phyloP scores from a whole-genome alignment of 2,888 invertebrate genomes.

The Notocelia uddmanniana region DNA sequence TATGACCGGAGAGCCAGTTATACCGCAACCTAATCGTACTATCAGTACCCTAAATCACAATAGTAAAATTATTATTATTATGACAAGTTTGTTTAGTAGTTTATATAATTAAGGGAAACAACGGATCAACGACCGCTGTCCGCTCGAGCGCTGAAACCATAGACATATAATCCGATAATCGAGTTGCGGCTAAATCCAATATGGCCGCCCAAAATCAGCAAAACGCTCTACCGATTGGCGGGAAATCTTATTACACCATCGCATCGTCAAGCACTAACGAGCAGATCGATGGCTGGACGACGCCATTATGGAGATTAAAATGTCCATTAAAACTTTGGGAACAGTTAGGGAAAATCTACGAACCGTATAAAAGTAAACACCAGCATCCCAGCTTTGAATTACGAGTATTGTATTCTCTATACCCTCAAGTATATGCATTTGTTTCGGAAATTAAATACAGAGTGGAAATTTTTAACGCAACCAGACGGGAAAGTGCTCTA shows the following conservation, averaged over 20 bases:
- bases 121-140: background rate
- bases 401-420: too few relatives aligned
- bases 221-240: slow-evolving; percentile 53
- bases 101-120: slow-evolving; percentile 17
- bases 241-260: slow-evolving; percentile 58
- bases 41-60: background rate
- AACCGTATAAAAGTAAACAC: background rate
- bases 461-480: too few relatives aligned
- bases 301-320: slow-evolving; percentile 27
- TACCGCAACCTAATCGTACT: background rate
- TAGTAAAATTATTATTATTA: background rate
- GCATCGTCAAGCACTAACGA: slow-evolving; percentile 43
- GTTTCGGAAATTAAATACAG: too few relatives aligned
- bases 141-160: slow-evolving; percentile 58
- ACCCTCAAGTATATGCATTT: too few relatives aligned
- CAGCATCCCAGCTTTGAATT: too few relatives aligned
- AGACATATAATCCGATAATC: slow-evolving; percentile 70
- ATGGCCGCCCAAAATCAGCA: slow-evolving; percentile 62
- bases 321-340: slow-evolving; percentile 29
- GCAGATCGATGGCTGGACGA: slow-evolving; percentile 16
- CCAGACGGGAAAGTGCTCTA: too few relatives aligned
- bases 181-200: slow-evolving; percentile 66
- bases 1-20: background rate
- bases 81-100: background rate
- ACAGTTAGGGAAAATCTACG: background rate